These are phyloP conservation scores for Sphecodes monilicornis DNA, from an alignment of 2,888 invertebrate genomes.

Conservation along the genomic window DNA sequence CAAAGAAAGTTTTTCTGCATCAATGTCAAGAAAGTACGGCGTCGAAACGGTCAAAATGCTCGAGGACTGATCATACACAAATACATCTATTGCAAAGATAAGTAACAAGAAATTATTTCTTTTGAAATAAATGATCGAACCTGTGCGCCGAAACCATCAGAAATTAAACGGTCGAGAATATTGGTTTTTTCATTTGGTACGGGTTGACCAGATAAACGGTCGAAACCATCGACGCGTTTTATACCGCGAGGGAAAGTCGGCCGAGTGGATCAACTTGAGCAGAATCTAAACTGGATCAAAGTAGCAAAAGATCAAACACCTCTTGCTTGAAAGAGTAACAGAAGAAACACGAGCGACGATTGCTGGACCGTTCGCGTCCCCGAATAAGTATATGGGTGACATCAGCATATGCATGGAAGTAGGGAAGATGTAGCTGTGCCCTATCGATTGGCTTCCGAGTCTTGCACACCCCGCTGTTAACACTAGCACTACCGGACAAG, in stretches of 20 bases:
- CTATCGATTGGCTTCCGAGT: conserved; percentile 77
- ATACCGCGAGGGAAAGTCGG: background rate
- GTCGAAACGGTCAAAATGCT: too few relatives aligned
- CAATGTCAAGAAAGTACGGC: too few relatives aligned
- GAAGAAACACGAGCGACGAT: conserved; percentile 21
- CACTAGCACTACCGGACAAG: too few relatives aligned
- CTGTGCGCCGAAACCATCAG: too few relatives aligned
- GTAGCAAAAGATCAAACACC: conserved; percentile 56
- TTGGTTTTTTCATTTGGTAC: background rate
- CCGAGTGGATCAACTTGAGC: conserved; percentile 26
- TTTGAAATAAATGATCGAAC: too few relatives aligned
- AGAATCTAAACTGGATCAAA: conserved; percentile 24
- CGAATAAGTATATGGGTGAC: conserved; percentile 72
- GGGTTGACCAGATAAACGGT: background rate
- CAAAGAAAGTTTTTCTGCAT: too few relatives aligned
- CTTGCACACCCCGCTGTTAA: conserved; percentile 50
- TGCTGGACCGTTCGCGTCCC: conserved; percentile 57
- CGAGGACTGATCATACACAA: too few relatives aligned
- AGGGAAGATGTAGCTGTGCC: conserved; percentile 75
- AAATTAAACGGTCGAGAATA: too few relatives aligned
- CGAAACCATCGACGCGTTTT: background rate
- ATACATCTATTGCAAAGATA: too few relatives aligned
- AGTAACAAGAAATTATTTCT: too few relatives aligned
- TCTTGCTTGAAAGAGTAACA: conserved; percentile 24
- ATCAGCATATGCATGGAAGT: conserved; percentile 81